phyloP scores from a whole-genome alignment of 2,888 invertebrate species.

The Clepsis dumicolana region DNA sequence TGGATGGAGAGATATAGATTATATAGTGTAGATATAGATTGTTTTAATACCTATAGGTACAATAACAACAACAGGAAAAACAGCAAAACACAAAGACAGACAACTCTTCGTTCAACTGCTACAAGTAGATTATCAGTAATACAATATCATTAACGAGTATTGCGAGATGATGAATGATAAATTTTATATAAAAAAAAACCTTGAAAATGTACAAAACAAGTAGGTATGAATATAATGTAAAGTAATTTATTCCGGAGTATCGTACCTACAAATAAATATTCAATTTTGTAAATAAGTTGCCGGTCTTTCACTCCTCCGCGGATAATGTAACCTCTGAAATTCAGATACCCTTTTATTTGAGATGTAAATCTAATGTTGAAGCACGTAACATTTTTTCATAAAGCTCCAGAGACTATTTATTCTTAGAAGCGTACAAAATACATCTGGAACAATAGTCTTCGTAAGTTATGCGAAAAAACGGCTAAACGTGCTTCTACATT shows the following conservation, averaged over 20 bases:
- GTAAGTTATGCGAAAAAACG: conserved; percentile 12
- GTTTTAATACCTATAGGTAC: not conserved
- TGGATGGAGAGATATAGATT: not conserved
- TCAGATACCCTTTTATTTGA: conserved; percentile 3
- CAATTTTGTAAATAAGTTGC: not conserved
- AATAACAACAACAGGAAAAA: too few species aligned
- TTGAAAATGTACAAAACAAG: too few species aligned
- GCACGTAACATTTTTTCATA: not conserved
- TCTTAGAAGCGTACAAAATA: not conserved
- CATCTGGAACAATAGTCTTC: not conserved
- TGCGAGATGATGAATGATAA: too few species aligned
- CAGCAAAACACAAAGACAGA: too few species aligned
- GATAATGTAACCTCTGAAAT: conserved; percentile 1
- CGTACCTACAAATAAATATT: conserved; percentile 3
- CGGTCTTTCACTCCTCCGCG: not conserved
- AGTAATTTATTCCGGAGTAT: not conserved
- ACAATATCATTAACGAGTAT: too few species aligned
- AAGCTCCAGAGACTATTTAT: not conserved
- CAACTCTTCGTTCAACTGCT: too few species aligned
- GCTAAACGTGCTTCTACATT: conserved; percentile 7
- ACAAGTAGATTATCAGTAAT: too few species aligned
- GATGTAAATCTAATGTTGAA: not conserved
- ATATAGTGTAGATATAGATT: not conserved
- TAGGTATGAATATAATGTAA: too few species aligned
- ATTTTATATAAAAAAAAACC: too few species aligned